A percentile compares a stretch with the other conserved stretches of the same genome.
Conservation (phyloP, 1,140 invertebrate species). For the Heliconius himera region DNA sequence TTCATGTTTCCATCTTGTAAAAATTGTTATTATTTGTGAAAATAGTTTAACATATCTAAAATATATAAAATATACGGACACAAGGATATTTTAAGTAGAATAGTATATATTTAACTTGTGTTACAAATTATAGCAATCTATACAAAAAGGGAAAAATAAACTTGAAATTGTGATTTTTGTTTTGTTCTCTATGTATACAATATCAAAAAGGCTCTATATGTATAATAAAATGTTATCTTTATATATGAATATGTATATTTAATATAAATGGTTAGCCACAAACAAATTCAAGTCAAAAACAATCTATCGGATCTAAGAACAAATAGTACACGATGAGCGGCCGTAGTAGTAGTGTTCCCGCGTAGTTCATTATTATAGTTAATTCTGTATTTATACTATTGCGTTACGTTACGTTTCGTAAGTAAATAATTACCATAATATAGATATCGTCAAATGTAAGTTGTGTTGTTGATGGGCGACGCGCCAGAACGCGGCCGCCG, state of each 20-base stretch:
- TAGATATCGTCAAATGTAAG: conserved; percentile 65
- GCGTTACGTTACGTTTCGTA: conserved; percentile 62
- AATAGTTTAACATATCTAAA: no score
- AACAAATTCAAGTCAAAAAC: neutral
- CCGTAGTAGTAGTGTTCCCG: conserved; percentile 57
- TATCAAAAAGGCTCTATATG: neutral
- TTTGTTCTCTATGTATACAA: no score
- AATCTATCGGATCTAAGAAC: conserved; percentile 36
- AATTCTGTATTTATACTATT: neutral
- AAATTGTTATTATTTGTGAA: no score
- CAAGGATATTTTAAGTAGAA: no score
- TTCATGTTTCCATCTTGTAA: no score
- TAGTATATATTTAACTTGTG: no score
- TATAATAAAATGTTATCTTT: neutral
- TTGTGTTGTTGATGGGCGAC: conserved; percentile 51
- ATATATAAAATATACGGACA: no score
- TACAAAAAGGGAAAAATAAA: no score
- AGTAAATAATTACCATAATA: conserved; percentile 76
- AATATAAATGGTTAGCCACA: no score
- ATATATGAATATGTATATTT: no score
- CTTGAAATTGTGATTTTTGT: no score
- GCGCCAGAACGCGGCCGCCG: conserved; percentile 29
- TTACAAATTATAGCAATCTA: no score
- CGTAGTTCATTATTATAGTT: conserved; percentile 50
- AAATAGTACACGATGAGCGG: conserved; percentile 46